phyloP scores from a whole-genome alignment of 2,888 invertebrate species.

The Trachelus stipa region DNA sequence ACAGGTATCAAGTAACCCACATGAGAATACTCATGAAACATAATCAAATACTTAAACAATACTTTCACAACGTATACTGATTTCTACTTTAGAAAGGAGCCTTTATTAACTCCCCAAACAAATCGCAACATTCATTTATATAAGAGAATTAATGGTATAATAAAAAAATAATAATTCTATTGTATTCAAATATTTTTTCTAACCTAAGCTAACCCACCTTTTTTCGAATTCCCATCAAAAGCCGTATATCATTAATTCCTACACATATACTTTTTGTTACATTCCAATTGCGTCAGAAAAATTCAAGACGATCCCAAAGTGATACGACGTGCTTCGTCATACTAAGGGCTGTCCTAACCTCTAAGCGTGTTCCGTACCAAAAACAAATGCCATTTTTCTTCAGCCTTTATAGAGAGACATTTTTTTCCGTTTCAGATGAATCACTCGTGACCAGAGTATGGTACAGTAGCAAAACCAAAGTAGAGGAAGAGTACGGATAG shows the following conservation, averaged over 20 bases:
- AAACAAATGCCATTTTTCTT: conserved; percentile 26
- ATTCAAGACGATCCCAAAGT: neutral
- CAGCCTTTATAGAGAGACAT: conserved; percentile 18
- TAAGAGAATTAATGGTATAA: neutral
- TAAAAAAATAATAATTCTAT: neutral
- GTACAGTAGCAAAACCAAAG: conserved; percentile 17
- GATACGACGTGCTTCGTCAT: neutral
- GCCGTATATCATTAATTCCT: neutral
- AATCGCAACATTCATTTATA: neutral
- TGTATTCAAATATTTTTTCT: neutral
- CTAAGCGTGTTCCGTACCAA: conserved; percentile 14
- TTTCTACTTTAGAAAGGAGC: neutral
- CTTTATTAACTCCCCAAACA: neutral
- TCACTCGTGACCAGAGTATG: conserved; percentile 21
- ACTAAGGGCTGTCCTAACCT: neutral
- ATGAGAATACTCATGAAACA: neutral
- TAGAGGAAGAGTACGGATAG: neutral
- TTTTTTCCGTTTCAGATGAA: conserved; percentile 22
- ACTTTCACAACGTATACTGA: neutral
- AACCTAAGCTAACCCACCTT: neutral
- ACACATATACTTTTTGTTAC: neutral
- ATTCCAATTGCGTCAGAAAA: neutral
- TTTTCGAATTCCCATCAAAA: neutral
- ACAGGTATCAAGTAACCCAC: neutral
- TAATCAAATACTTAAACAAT: neutral